Conservation (phyloP, 2,888 invertebrate species). For the Mythimna lalbum region DNA sequence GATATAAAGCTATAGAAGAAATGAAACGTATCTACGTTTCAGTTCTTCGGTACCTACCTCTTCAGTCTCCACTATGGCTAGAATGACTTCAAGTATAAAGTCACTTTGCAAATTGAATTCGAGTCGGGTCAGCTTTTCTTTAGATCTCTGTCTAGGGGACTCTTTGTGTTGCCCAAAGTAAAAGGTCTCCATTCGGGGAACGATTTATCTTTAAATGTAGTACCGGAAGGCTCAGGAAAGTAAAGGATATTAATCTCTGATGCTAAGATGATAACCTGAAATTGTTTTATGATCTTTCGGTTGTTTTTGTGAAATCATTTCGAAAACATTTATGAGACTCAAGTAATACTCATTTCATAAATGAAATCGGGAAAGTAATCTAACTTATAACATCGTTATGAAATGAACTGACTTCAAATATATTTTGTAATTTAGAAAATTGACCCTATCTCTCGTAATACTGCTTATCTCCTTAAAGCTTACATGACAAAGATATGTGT, state of each 20-base stretch:
- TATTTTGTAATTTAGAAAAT: not conserved
- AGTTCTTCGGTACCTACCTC: conserved; percentile 24
- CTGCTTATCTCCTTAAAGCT: not conserved
- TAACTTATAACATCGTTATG: not conserved
- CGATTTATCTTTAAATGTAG: conserved; percentile 34
- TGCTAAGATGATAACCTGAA: conserved; percentile 7
- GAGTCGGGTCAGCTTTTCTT: conserved; percentile 65
- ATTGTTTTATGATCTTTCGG: conserved; percentile 10
- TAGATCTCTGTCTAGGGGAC: conserved; percentile 55
- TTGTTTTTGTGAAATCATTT: conserved; percentile 1
- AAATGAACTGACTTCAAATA: not conserved
- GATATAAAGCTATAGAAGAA: too few species aligned
- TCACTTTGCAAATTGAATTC: conserved; percentile 68
- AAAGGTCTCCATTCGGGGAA: conserved; percentile 49
- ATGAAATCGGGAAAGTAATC: not conserved
- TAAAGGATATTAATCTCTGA: conserved; percentile 30
- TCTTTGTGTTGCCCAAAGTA: conserved; percentile 54
- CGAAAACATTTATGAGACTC: conserved; percentile 2
- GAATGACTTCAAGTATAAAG: conserved; percentile 64
- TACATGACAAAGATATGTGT: not conserved
- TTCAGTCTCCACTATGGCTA: conserved; percentile 27
- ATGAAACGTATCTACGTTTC: not conserved
- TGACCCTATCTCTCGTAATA: not conserved
- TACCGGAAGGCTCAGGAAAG: conserved; percentile 10
- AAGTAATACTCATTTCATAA: not conserved